Evolutionary conservation across 2,113 vertebrate genomes (phyloP).

Genomic region (Actenoides lindsayi): DNA sequence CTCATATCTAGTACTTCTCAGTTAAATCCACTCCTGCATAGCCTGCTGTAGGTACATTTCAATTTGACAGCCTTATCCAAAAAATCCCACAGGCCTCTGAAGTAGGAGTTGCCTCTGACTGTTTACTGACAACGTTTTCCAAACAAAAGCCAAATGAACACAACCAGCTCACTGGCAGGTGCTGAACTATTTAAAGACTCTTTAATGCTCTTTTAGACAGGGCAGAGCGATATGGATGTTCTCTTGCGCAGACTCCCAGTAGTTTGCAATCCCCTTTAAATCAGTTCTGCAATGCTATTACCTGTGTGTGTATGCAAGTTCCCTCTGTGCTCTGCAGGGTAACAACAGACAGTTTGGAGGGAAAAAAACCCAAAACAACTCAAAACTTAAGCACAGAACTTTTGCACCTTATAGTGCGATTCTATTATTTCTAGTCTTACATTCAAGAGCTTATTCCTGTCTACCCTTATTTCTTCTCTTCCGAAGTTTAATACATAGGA

Average conservation of each 20-base stretch:
- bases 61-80: not conserved
- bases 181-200: not conserved
- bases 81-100: not conserved
- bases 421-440: not conserved
- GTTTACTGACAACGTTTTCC: constrained; percentile 1
- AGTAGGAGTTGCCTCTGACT: not conserved
- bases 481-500: not conserved
- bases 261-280: not conserved
- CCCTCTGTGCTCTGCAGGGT: not conserved
- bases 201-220: not conserved
- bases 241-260: not conserved
- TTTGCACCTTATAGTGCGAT: not conserved
- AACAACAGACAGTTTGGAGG: not conserved
- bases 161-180: not conserved
- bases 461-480: not conserved
- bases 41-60: not conserved
- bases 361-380: fast-evolving
- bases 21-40: not conserved
- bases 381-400: not conserved
- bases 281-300: not conserved
- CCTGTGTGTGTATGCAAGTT: not conserved
- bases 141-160: not conserved
- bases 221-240: not conserved
- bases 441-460: not conserved
- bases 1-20: not conserved